A percentile compares a stretch with the other conserved stretches of the same genome.
Evolutionary conservation across 2,888 invertebrate species (phyloP).

Genomic region (Criorhina ranunculi): DNA sequence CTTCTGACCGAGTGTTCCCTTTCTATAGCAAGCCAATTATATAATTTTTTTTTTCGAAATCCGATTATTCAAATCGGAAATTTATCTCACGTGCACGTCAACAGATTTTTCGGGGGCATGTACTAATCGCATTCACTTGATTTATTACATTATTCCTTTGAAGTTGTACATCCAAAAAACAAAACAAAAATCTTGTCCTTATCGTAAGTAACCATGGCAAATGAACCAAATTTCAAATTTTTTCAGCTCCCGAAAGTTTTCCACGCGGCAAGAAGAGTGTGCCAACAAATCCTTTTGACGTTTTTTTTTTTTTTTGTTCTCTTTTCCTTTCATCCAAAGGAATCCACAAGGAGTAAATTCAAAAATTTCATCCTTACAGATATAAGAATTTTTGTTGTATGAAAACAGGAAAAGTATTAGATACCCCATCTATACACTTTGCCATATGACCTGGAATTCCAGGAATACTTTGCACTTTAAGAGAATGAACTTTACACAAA

Average conservation of each 20-base stretch:
- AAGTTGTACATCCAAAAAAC: constrained; percentile 1
- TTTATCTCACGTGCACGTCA: constrained; percentile 15
- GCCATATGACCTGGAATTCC: constrained; percentile 1
- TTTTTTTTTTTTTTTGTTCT: not conserved
- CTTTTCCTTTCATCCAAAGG: not conserved
- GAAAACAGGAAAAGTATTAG: constrained; percentile 1
- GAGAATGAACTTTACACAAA: not conserved
- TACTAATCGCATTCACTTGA: constrained; percentile 48
- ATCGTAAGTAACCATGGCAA: constrained; percentile 31
- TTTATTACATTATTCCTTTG: constrained; percentile 49
- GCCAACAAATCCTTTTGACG: constrained; percentile 1
- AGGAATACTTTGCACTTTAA: not conserved
- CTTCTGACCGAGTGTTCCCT: not conserved
- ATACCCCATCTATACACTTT: not conserved
- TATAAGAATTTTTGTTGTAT: not conserved
- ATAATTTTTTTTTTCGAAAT: constrained; percentile 30
- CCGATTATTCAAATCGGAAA: constrained; percentile 41
- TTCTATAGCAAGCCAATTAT: constrained; percentile 15
- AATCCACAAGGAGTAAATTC: constrained; percentile 11
- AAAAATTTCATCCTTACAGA: not conserved
- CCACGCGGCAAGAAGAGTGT: not conserved
- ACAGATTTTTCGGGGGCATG: constrained; percentile 8
- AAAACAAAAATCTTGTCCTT: no score
- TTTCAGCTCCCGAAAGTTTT: not conserved
- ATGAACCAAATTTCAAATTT: not conserved